A percentile compares a stretch with the other conserved stretches of the same genome.
These are phyloP conservation scores for Geotrypetes seraphini DNA, from an alignment of 2,797 vertebrate species.

Conservation along the genomic window DNA sequence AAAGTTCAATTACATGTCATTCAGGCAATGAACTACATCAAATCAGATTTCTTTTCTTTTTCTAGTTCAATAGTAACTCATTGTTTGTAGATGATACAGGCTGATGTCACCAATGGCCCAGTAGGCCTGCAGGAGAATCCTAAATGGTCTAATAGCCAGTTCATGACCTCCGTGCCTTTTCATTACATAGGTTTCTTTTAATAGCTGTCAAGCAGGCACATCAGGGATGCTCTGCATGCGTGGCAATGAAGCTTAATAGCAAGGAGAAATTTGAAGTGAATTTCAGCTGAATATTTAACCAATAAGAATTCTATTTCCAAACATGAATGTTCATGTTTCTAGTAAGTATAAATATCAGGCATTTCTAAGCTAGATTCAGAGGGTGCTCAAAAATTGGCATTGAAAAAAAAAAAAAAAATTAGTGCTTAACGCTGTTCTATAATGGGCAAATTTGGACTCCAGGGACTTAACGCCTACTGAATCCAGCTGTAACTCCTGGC, in stretches of 20 bases:
- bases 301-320: background rate
- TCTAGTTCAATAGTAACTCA: conserved; percentile 36
- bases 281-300: background rate
- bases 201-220: conserved; percentile 9
- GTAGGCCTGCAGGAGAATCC: conserved; percentile 36
- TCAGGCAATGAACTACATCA: conserved; percentile 27
- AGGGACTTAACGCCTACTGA: no score
- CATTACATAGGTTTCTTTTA: conserved; percentile 31
- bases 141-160: conserved; percentile 51
- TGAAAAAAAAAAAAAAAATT: no score
- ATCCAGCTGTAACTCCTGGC: no score
- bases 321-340: no score
- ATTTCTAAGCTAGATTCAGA: no score
- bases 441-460: no score
- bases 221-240: background rate
- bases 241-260: background rate
- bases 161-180: conserved; percentile 42
- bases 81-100: no score
- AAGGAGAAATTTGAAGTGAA: conserved; percentile 5
- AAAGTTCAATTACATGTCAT: conserved; percentile 40
- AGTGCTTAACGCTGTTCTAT: no score
- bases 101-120: conserved; percentile 36
- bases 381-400: no score
- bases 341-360: background rate
- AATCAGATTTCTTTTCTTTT: conserved; percentile 29